A percentile compares a stretch with the other conserved stretches of the same genome.
Conservation (phyloP, 2,113 vertebrate genomes). For the Pterocles orientalis region DNA sequence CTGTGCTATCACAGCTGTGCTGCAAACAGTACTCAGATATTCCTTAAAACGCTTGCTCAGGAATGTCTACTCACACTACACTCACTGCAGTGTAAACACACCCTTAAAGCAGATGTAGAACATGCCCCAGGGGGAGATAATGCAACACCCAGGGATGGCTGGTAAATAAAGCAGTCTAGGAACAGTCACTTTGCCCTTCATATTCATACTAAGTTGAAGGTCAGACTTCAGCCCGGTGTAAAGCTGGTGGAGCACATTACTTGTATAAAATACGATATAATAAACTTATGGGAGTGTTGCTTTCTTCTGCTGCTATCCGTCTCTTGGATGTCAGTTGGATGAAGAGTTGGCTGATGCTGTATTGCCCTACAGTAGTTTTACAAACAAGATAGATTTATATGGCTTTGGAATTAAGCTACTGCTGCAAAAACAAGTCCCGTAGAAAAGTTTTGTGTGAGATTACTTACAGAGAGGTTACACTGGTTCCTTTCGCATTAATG, state of each 20-base stretch:
- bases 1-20: conserved; percentile 11
- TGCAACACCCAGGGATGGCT: conserved; percentile 20
- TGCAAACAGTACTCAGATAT: background rate
- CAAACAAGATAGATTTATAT: conserved; percentile 53
- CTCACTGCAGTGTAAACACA: conserved; percentile 55
- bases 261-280: background rate
- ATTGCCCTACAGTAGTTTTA: conserved; percentile 48
- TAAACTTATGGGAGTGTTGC: conserved; percentile 36
- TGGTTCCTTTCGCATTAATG: background rate
- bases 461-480: background rate
- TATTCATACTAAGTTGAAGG: background rate
- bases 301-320: conserved; percentile 20
- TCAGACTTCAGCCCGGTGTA: background rate
- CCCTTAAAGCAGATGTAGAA: conserved; percentile 47
- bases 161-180: background rate
- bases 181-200: background rate
- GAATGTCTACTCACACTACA: conserved; percentile 42
- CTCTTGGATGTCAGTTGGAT: background rate
- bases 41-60: conserved; percentile 25
- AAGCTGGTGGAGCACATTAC: background rate
- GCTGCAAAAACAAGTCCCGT: background rate
- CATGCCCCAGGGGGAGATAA: conserved; percentile 22
- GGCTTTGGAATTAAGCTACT: conserved; percentile 49
- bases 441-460: conserved; percentile 6
- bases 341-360: background rate